These are phyloP conservation scores for Trichechus manatus DNA, from an alignment of 2,113 vertebrate species.

Conservation along the genomic window DNA sequence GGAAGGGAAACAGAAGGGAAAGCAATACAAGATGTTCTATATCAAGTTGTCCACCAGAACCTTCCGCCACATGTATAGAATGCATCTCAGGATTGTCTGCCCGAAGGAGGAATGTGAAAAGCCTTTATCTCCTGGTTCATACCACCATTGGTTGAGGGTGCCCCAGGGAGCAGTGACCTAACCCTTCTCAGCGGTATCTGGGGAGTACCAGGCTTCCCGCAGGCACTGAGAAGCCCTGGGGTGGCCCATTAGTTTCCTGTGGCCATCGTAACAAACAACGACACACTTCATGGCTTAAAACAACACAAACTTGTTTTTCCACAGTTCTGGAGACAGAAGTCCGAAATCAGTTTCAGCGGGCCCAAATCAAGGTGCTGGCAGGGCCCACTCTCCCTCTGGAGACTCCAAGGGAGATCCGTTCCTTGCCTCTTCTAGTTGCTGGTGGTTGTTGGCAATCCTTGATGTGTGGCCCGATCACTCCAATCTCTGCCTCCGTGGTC, in stretches of 20 bases:
- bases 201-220: neutral
- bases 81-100: neutral
- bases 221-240: neutral
- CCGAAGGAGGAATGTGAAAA: neutral
- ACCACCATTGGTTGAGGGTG: neutral
- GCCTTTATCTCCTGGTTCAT: neutral
- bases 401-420: neutral
- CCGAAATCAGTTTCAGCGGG: too few relatives aligned
- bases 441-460: neutral
- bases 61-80: neutral
- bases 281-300: neutral
- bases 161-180: too few relatives aligned
- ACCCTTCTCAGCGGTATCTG: neutral
- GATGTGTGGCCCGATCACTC: too few relatives aligned
- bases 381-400: neutral
- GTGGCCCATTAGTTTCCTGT: neutral
- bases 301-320: neutral
- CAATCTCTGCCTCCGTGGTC: too few relatives aligned
- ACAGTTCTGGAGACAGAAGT: neutral
- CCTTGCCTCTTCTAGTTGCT: neutral
- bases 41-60: neutral
- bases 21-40: fast-evolving
- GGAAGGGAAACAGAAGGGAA: neutral
- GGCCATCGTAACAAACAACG: neutral
- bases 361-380: neutral